These are phyloP conservation scores for Operophtera brumata DNA, from an alignment of 2,888 invertebrate genomes.

Conservation along the genomic window DNA sequence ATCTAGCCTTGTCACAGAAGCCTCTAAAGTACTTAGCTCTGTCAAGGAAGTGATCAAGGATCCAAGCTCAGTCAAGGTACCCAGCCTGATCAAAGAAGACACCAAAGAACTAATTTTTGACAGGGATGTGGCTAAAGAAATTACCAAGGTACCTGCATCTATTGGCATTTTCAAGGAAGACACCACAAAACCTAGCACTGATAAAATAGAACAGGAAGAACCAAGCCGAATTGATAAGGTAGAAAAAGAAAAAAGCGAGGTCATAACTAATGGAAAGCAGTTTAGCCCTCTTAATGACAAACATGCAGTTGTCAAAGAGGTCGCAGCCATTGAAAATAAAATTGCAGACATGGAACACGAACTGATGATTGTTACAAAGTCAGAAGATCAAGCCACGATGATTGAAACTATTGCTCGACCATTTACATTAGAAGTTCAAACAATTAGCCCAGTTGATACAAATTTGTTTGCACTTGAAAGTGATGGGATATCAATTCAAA, in stretches of 20 bases:
- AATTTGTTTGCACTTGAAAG: not conserved
- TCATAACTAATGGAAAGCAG: slow-evolving; percentile 17
- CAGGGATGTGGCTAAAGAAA: not conserved
- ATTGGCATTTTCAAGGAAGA: not conserved
- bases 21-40: too few species aligned
- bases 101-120: too few species aligned
- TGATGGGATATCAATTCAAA: slow-evolving; percentile 1
- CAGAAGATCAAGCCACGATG: not conserved
- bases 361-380: slow-evolving; percentile 35
- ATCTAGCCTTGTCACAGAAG: too few species aligned
- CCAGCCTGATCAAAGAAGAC: slow-evolving; percentile 15
- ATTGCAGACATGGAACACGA: slow-evolving; percentile 34
- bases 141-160: not conserved
- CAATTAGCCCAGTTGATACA: not conserved
- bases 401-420: not conserved
- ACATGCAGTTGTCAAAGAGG: slow-evolving; percentile 17
- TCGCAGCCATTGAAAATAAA: slow-evolving; percentile 20
- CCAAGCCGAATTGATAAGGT: not conserved
- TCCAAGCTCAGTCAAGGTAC: not conserved
- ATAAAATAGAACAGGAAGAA: not conserved
- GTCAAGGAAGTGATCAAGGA: too few species aligned
- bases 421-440: slow-evolving; percentile 3
- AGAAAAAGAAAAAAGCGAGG: slow-evolving; percentile 7
- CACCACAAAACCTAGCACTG: not conserved
- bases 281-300: slow-evolving; percentile 18